A percentile compares a stretch with the other conserved stretches of the same genome.
Evolutionary conservation across 2,113 vertebrate genomes (phyloP).

Genomic region (Manacus vitellinus): DNA sequence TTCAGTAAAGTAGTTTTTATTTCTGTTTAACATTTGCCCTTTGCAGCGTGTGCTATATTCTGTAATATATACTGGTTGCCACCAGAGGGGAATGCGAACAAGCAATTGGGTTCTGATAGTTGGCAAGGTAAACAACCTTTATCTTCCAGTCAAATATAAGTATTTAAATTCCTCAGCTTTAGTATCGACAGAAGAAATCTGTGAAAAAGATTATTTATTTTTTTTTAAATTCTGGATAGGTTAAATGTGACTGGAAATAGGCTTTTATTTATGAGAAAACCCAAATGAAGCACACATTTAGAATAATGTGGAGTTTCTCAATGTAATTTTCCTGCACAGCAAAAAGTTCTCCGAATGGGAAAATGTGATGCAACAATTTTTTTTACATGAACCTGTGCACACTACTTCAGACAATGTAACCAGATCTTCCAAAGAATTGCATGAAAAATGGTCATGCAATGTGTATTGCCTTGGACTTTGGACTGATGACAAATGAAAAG

Average conservation of each 20-base stretch:
- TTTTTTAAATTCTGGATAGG: neutral
- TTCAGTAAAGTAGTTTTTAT: neutral
- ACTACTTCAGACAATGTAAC: neutral
- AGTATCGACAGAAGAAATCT: neutral
- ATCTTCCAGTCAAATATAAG: neutral
- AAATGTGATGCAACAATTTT: neutral
- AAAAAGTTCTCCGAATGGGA: neutral
- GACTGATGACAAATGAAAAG: neutral
- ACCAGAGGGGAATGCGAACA: slow-evolving; percentile 66
- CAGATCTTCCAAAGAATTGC: neutral
- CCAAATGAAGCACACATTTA: accelerated
- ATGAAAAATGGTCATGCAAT: neutral
- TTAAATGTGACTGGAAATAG: neutral
- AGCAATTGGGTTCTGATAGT: neutral
- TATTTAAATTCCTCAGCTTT: neutral
- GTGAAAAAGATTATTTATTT: too few relatives aligned
- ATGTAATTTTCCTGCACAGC: neutral
- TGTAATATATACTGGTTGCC: slow-evolving; percentile 1
- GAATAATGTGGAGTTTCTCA: neutral
- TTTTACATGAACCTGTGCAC: neutral
- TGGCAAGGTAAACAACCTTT: neutral
- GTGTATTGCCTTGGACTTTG: neutral
- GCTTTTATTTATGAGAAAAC: neutral
- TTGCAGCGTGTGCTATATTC: neutral
- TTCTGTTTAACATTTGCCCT: neutral